Evolutionary conservation across 1,140 invertebrate genomes (phyloP), one percentile per base, ranked within the genome.

Genomic region (Euwallacea fornicatus): DNA sequence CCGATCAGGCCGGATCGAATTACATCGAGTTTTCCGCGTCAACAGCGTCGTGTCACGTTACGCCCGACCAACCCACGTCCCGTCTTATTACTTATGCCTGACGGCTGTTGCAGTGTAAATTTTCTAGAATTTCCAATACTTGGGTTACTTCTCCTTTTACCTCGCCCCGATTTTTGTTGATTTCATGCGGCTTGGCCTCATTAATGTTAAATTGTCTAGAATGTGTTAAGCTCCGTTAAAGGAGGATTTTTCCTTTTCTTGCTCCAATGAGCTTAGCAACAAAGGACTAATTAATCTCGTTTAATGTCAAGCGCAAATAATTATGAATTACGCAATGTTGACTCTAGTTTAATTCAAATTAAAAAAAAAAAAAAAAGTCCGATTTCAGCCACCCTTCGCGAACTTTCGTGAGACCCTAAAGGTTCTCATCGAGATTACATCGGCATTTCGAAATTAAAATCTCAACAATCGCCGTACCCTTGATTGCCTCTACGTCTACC

Each of bases 401-500:
- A 21, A 15, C 11, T n/a, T 56, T 42, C 70, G 65, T 74, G 73
- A 66, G 75, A 76, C 75, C 75, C 73, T 59, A 72, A 75, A 76
- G 43, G 74, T 76, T 76, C 75, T 75, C 75, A 76, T 76, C 74
- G 68, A 73, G 73, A 76, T 77, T 77, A 74, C 76, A 75, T 76
- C 76, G 75, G 75, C 69, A 75, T 77, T 77, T 75, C 66, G 65
- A 75, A 75, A 77, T 77, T 77, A 77, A 76, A 77, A 76, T 73
- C 76, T 63, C 72, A 75, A 77, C 76, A 77, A 77, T 76, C 74
- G 69, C 64, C 70, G 46, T 33, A 68, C 75, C 73, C 75, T 59
- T 73, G 75, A 76, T 76, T 76, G 71, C 73, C 66, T 21, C 66
- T 66, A 46, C 73, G 69, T 74, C 56, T 68, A 66, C 69, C 47